Base-by-base conservation (phyloP, 2,797 vertebrate genomes). In the Channa striata region DNA sequence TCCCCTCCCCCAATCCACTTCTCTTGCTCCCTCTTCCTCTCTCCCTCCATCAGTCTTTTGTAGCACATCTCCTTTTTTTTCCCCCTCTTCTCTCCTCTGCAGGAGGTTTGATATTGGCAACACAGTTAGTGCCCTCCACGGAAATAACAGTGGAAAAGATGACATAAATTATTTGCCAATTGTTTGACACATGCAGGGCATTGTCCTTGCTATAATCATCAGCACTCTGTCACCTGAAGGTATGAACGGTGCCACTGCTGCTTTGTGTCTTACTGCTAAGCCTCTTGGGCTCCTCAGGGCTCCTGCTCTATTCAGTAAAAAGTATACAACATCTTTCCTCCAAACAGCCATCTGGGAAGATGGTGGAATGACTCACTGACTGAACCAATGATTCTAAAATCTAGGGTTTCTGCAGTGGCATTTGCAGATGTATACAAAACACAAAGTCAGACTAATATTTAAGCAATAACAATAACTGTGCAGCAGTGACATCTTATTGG, bases 91-190 rank as follows among this genome's bases (percentile, higher is more conserved):
- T 89, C 87, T 82, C 80, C 90, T 89, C 91, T 90, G 89, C 91
- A 92, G 88, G 93, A 95, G 93, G 95, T 95, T 96, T 95, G 95
- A 96, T 97, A 97, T 95, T 94, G 94, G 96, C 96, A 96, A 95
- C 93, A 94, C 95, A 91, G 94, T 96, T 96, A 95, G 95, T 94
- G 95, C 94, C 95, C 95, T 96, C 95, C 93, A 92, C 93, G 95
- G 95, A 97, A 98, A 97, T 97, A 96, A 96, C 93, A 91, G 94
- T 91, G 94, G 94, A 96, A 95, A 96, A 97, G 95, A 95, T 97
- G 96, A 97, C 96, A 97, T 96, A 95, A 97, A 95, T 97, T 97
- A 97, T 98, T 97, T 97, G 96, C 95, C 96, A 96, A 96, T 95
- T 91, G 93, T 95, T 96, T 97, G 96, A 98, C 96, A 97, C 95